phyloP scores from a whole-genome alignment of 53 echinoderm and acorn worm species.

The Arbacia lixula region DNA sequence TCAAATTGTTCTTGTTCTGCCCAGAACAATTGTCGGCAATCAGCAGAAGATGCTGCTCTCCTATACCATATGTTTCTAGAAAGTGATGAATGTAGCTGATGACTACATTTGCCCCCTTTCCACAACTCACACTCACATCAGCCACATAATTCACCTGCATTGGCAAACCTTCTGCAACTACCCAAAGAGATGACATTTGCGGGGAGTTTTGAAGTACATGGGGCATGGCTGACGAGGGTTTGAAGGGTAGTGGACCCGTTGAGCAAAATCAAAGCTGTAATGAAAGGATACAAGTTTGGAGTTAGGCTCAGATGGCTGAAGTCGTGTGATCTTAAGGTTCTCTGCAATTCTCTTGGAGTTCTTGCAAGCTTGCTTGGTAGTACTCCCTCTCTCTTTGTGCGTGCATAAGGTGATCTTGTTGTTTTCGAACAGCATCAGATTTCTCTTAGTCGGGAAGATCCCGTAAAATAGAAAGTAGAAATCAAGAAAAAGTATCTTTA shows the following conservation, averaged over 20 bases:
- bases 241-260: constrained; percentile 59
- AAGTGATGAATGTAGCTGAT: constrained; percentile 54
- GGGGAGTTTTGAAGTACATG: constrained; percentile 59
- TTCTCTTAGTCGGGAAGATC: background rate
- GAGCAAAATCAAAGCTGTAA: constrained; percentile 76
- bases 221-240: constrained; percentile 70
- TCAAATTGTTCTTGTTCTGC: constrained; percentile 50
- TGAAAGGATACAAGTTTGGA: constrained; percentile 43
- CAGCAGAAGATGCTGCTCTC: constrained; percentile 33
- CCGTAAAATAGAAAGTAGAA: too few species aligned
- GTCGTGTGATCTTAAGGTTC: background rate
- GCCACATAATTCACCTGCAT: constrained; percentile 46
- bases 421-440: background rate
- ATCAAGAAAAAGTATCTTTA: too few species aligned
- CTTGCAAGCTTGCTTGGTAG: background rate
- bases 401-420: background rate
- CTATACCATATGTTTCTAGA: constrained; percentile 43
- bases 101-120: constrained; percentile 57
- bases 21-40: constrained; percentile 34
- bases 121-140: constrained; percentile 48
- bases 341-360: background rate
- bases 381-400: background rate
- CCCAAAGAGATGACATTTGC: constrained; percentile 65
- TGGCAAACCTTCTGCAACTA: constrained; percentile 42
- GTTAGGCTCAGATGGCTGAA: background rate